Base-by-base conservation (phyloP, 2,797 vertebrate genomes). In the Philypnodon macrostomus region DNA sequence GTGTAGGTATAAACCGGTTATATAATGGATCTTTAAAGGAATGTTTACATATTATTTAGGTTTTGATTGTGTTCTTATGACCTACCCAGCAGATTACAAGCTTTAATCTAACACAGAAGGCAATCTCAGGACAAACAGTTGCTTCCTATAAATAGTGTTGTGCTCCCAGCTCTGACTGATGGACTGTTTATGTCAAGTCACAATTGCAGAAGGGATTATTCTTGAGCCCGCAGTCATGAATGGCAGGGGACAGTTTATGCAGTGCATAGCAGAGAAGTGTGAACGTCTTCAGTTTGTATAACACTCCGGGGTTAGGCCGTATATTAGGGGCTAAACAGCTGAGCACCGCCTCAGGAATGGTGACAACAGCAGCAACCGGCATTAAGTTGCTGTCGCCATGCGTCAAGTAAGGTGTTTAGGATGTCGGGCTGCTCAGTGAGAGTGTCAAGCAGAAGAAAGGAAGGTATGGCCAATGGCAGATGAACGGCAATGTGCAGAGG, bases 341-440 rank as follows among this genome's bases (percentile, higher is more conserved):
- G 86, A 87, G 83, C 52, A 70, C 52, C 54, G 27, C 77, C 82
- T 81, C 62, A 75, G 76, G 82, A 87, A 90, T 87, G 83, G 85
- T 84, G 89, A 85, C 78, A 77, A 81, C 85, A 80, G 77, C 81
- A 68, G 69, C 38, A 60, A 59, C 41, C n/a, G 58, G 77, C 72
- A 82, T 81, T 58, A 64, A 86, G 83, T 85, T 81, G 70, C 82
- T 67, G 39, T 85, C 81, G 65, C 81, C 60, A 56, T 52, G 62
- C 65, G 61, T 69, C 58, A 55, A 81, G 66, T 70, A 74, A 85
- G 81, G 78, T 66, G 53, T 80, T 48, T 58, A 47, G 63, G 53
- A 62, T 8, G 18, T 64, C 63, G 31, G 40, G 64, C 46, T 38
- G 70, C 65, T 63, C 53, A 38, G 67, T 32, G 4, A 18, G 26